Evolutionary conservation across 2,113 vertebrate genomes (phyloP).

Genomic region (Glareola pratincola): DNA sequence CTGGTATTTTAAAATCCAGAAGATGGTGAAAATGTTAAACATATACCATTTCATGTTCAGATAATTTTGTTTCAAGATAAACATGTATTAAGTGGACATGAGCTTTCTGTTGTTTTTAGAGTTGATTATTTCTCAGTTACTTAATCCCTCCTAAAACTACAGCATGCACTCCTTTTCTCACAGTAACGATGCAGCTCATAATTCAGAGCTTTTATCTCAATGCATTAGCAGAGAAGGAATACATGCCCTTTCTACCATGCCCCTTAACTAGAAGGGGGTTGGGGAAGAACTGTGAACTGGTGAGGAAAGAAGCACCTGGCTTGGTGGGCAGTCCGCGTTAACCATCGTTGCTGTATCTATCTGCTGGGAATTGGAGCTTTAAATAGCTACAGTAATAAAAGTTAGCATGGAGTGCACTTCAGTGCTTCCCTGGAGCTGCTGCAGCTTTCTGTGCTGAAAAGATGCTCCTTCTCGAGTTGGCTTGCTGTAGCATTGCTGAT

Average conservation of each 20-base stretch:
- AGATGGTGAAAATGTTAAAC: background rate
- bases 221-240: background rate
- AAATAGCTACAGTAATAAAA: background rate
- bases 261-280: background rate
- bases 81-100: background rate
- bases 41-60: background rate
- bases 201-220: background rate
- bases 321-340: background rate
- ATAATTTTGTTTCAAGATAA: background rate
- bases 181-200: background rate
- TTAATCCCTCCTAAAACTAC: background rate
- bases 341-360: background rate
- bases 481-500: background rate
- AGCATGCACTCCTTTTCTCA: background rate
- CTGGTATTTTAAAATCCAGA: background rate
- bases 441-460: background rate
- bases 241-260: background rate
- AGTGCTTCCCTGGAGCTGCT: background rate
- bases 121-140: background rate
- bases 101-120: background rate
- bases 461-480: background rate
- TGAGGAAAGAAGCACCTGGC: background rate
- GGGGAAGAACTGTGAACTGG: background rate
- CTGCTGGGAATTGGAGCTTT: background rate
- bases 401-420: background rate